Evolutionary conservation across 2,113 vertebrate species (phyloP).

Genomic region (Rutilus rutilus): DNA sequence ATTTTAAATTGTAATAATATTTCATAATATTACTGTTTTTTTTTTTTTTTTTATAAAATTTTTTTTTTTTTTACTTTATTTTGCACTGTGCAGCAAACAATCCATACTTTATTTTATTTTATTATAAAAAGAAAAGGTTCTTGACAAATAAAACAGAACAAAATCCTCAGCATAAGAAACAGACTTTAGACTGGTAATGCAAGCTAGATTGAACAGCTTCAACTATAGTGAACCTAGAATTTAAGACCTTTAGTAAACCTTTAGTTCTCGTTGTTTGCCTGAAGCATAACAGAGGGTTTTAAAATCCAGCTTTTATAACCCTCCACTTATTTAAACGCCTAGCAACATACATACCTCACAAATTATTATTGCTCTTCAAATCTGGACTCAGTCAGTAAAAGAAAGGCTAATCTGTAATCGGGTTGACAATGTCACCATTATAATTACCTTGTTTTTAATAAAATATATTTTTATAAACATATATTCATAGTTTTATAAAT

Average conservation of each 20-base stretch:
- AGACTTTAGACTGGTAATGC: neutral
- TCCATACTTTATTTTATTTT: neutral
- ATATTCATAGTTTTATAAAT: neutral
- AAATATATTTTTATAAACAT: neutral
- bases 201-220: neutral
- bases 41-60: too few species aligned
- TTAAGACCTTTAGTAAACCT: neutral
- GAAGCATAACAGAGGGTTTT: neutral
- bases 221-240: neutral
- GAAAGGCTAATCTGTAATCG: neutral
- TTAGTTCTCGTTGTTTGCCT: neutral
- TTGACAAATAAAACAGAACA: neutral
- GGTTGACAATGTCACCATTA: neutral
- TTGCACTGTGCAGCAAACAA: neutral
- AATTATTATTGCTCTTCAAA: neutral
- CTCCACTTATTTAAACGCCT: neutral
- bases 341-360: slow-evolving; percentile 8
- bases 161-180: neutral
- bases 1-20: too few species aligned
- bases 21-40: too few species aligned
- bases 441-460: neutral
- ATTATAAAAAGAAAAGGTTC: neutral
- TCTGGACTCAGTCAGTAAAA: neutral
- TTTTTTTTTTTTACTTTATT: too few species aligned
- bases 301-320: slow-evolving; percentile 2